phyloP scores from a whole-genome alignment of 2,888 invertebrate genomes.

The Nezara viridula region DNA sequence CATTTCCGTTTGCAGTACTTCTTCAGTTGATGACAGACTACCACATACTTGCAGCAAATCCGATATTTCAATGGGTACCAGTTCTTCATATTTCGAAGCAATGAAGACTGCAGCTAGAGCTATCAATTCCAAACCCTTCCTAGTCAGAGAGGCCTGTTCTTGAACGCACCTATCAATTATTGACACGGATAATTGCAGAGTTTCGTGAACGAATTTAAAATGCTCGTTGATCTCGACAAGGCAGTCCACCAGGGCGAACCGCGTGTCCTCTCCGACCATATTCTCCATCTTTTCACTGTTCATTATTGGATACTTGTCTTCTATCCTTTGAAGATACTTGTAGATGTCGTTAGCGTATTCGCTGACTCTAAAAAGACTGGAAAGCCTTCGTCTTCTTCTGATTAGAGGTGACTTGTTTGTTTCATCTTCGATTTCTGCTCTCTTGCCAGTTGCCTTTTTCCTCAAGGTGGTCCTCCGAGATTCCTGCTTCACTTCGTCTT shows the following conservation, averaged over 20 bases:
- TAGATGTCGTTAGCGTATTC: conserved; percentile 55
- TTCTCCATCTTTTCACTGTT: neutral
- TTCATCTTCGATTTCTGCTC: neutral
- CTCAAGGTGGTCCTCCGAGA: neutral
- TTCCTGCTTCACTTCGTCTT: neutral
- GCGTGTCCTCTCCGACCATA: conserved; percentile 74
- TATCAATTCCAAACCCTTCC: conserved; percentile 85
- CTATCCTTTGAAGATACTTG: conserved; percentile 32
- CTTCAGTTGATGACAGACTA: conserved; percentile 83
- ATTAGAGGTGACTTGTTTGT: neutral
- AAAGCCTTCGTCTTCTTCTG: neutral
- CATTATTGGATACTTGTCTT: conserved; percentile 19
- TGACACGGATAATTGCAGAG: conserved; percentile 88
- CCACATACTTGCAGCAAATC: conserved; percentile 95
- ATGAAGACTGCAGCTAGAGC: conserved; percentile 89
- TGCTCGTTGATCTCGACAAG: conserved; percentile 90
- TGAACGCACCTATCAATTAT: conserved; percentile 92
- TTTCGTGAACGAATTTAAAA: conserved; percentile 89
- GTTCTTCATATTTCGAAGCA: conserved; percentile 96
- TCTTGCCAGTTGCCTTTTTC: neutral
- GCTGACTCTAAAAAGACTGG: conserved; percentile 36
- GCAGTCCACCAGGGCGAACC: conserved; percentile 93
- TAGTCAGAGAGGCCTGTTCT: conserved; percentile 77
- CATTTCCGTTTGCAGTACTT: conserved; percentile 87
- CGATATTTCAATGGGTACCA: conserved; percentile 85